These are phyloP conservation scores for Cirrhinus molitorella DNA, from an alignment of 2,797 vertebrate genomes.

Conservation along the genomic window DNA sequence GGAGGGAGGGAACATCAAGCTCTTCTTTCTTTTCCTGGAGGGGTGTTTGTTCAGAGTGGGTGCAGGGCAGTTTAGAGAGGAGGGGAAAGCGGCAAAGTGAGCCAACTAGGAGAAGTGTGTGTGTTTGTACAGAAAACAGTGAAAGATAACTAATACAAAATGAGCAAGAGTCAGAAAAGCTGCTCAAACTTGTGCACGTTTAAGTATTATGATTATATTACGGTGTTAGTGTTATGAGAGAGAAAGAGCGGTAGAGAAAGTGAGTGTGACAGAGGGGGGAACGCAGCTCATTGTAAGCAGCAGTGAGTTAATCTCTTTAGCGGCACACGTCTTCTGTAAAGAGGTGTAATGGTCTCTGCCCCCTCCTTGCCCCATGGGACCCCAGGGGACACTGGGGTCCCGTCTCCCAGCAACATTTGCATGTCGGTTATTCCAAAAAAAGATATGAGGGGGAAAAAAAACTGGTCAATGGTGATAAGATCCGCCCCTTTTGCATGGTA, in stretches of 20 bases:
- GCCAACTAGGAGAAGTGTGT: conserved; percentile 41
- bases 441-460: conserved; percentile 47
- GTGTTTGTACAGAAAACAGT: background rate
- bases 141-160: background rate
- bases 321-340: conserved; percentile 78
- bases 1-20: conserved; percentile 57
- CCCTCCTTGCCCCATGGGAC: conserved; percentile 47
- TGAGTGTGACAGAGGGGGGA: conserved; percentile 27
- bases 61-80: conserved; percentile 70
- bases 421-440: conserved; percentile 83
- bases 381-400: conserved; percentile 33
- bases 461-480: conserved; percentile 56
- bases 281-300: conserved; percentile 78
- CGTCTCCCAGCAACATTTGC: conserved; percentile 71
- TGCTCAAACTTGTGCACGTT: background rate
- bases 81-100: conserved; percentile 59
- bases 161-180: conserved; percentile 22
- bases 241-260: conserved; percentile 58
- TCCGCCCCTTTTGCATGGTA: conserved; percentile 74
- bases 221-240: conserved; percentile 53
- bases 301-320: conserved; percentile 85
- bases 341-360: conserved; percentile 57
- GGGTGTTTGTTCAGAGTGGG: conserved; percentile 79
- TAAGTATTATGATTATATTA: background rate
- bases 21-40: conserved; percentile 68